Evolutionary conservation across 1,140 invertebrate genomes (phyloP), one percentile per base, ranked within the genome.

Genomic region (Lepidurus packardi): DNA sequence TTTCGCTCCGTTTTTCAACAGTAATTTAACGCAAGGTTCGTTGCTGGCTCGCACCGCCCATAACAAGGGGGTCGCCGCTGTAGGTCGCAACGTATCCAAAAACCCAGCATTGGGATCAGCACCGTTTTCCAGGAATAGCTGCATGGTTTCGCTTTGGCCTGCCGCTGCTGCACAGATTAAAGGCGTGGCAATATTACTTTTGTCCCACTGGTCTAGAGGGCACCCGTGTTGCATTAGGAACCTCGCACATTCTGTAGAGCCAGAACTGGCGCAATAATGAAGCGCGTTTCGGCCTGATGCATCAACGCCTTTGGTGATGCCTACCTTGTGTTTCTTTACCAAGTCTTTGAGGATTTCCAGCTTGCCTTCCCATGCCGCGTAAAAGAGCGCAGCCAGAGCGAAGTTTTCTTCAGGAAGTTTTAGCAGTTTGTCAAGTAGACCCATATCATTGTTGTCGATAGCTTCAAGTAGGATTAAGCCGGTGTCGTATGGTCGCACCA

Each of bases 81-180:
- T 87, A 43, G 73, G 79, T 74, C 34, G 77, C 77, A 75, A 78
- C 47, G 34, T 77, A 80, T 73, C 81, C 44, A 44, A 80, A 8
- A 93, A 86, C n/a, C 92, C 92, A 8, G 91, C 90, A 80, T 93
- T 91, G 4, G 92, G 89, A 79, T 92, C 89, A 7, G 91, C 91
- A 5, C 90, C 90, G 43, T 88, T 85, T 77, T 87, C 87, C 43
- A 93, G 82, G 9, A 94, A 83, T 45, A 88, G 82, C 84, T 89
- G 85, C 1, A 92, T 47, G 75, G 88, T 89, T 34, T 83, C 81
- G 7, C 89, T 79, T 80, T 89, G 88, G 73, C 89, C 90, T 10
- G 87, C 87, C 79, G 89, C 90, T 1, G 92, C 91, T 6, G 92
- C 92, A 81, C 91, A 92, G 78, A 81, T 82, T 25, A 94, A 84